Evolutionary conservation across 2,888 invertebrate species (phyloP).

Genomic region (Xestoiulus laeticollis): DNA sequence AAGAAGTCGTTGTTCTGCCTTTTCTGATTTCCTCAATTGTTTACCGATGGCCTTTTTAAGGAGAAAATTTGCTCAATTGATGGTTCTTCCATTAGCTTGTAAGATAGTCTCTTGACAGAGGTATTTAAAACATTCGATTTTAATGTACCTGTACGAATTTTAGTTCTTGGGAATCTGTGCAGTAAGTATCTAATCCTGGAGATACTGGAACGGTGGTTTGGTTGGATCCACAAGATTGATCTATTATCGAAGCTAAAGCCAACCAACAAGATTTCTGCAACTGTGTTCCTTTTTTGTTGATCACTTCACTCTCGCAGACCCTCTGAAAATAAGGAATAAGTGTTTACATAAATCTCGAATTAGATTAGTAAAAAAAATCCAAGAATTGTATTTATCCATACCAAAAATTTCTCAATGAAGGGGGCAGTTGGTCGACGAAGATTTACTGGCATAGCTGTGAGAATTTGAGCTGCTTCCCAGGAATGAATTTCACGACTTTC

Average conservation of each 20-base stretch:
- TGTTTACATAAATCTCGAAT: neutral
- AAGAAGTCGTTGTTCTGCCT: slow-evolving; percentile 19
- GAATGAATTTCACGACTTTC: neutral
- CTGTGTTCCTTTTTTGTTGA: slow-evolving; percentile 35
- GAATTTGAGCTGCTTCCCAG: neutral
- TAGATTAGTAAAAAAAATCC: neutral
- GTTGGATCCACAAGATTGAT: slow-evolving; percentile 48
- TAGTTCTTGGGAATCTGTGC: neutral
- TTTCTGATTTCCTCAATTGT: neutral
- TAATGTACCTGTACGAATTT: slow-evolving; percentile 36
- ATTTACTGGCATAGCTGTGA: slow-evolving; percentile 2
- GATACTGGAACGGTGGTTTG: neutral
- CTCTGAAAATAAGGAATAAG: neutral
- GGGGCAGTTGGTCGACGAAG: slow-evolving; percentile 35
- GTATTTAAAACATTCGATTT: neutral
- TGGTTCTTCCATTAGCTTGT: no score
- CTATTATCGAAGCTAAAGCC: slow-evolving; percentile 20
- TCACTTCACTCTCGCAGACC: neutral
- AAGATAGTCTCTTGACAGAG: no score
- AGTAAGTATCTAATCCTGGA: slow-evolving; percentile 47
- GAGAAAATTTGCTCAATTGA: neutral
- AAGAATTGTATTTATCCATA: neutral
- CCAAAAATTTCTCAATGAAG: slow-evolving; percentile 40
- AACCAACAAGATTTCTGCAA: slow-evolving; percentile 47
- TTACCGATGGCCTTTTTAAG: slow-evolving; percentile 10